Evolutionary conservation across 2,113 vertebrate genomes (phyloP), one percentile per base, ranked within the genome.

Genomic region (Apus apus): DNA sequence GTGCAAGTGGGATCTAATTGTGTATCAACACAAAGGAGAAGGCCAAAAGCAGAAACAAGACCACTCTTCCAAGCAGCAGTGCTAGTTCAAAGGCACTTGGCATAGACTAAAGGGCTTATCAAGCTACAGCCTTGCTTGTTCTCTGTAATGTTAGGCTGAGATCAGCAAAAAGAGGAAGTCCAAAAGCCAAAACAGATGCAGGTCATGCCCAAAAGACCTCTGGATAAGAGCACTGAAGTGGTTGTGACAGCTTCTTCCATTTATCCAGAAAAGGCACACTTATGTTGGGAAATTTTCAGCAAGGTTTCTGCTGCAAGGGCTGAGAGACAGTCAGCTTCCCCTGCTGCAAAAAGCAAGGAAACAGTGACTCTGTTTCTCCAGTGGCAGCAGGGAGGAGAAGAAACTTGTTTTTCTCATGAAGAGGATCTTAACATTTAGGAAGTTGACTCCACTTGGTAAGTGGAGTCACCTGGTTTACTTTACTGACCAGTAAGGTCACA

Each of bases 241-340:
- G 19, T 36, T 57, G 27, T 8, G 32, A 70, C 20, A 85, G 40
- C n/a, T 93, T 90, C 65, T 81, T 87, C 29, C 10, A 27, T 38
- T 89, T 64, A 56, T 7, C 34, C 4, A 2, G 48, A 72, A 80
- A 56, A 76, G n/a, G 25, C 10, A 3, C 38, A 76, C 50, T 62
- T 50, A 56, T 43, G 53, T 50, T 19, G 8, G n/a, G 23, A 29
- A 76, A n/a, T 54, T 36, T 89, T 79, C 76, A 46, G 5, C 5
- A 70, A 40, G 18, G 34, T 46, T 50, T 91, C 30, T 0, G 0
- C 8, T 88, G n/a, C 0, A 0, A 71, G 18, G 27, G 51, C 20
- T 77, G 29, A 29, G 54, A 65, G 32, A 56, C 3, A 3, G 30
- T 60, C 51, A 92, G 51, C 36, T 92, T 87, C 32, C 36, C 21